phyloP scores from a whole-genome alignment of 1,140 invertebrate species.

The Diorhabda sublineata region DNA sequence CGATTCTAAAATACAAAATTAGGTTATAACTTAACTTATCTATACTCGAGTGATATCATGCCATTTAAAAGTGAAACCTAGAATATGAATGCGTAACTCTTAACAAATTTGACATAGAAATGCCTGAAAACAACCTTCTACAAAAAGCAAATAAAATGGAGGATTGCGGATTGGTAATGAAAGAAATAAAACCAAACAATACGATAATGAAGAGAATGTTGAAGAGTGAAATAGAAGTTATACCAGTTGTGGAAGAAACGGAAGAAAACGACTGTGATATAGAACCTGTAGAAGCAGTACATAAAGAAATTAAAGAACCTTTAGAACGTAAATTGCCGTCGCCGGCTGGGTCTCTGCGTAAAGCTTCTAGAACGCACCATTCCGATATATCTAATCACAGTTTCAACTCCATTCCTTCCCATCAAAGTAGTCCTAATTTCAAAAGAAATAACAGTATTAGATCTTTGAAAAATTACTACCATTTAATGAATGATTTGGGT shows the following conservation, averaged over 20 bases:
- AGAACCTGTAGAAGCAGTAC: conserved; percentile 7
- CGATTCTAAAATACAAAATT: conserved; percentile 6
- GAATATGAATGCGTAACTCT: conserved; percentile 4
- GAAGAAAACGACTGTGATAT: conserved; percentile 21
- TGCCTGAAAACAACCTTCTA: neutral
- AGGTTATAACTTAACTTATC: conserved; percentile 10
- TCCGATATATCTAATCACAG: conserved; percentile 5
- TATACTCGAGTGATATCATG: conserved; percentile 7
- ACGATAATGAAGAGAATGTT: conserved; percentile 6
- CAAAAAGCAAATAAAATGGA: conserved; percentile 10
- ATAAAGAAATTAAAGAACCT: neutral
- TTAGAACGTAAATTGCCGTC: conserved; percentile 8
- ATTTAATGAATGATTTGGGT: conserved; percentile 27
- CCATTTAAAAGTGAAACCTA: neutral
- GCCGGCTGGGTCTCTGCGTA: conserved; percentile 5
- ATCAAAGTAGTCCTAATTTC: conserved; percentile 31
- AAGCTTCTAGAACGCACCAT: neutral
- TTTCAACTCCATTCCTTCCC: conserved; percentile 10
- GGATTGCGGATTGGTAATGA: conserved; percentile 10
- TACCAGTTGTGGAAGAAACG: conserved; percentile 7
- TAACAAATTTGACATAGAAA: conserved; percentile 3
- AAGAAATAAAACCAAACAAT: conserved; percentile 12
- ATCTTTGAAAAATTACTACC: conserved; percentile 33
- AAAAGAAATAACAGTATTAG: conserved; percentile 34
- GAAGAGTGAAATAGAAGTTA: neutral